Evolutionary conservation across 2,888 invertebrate genomes (phyloP).

Genomic region (Hyposoter dolosus): DNA sequence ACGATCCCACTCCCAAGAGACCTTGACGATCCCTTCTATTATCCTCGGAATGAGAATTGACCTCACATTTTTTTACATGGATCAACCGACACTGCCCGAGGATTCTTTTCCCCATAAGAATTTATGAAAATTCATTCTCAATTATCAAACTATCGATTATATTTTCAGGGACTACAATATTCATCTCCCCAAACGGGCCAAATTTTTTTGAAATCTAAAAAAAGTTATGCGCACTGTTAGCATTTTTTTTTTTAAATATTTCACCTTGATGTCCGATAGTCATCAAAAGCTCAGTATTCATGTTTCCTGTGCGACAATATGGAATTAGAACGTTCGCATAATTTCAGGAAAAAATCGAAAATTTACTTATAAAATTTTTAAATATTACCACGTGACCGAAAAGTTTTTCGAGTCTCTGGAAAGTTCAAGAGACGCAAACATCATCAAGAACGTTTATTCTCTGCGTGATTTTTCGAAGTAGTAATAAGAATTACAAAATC

Average conservation of each 20-base stretch:
- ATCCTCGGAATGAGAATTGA: background rate
- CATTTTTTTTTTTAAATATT: too few relatives aligned
- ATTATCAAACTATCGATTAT: background rate
- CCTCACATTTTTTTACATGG: background rate
- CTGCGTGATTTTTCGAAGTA: background rate
- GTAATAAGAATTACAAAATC: background rate
- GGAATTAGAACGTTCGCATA: too few relatives aligned
- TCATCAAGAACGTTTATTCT: background rate
- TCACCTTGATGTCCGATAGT: too few relatives aligned
- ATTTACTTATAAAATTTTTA: too few relatives aligned
- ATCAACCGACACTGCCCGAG: background rate
- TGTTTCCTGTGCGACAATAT: too few relatives aligned
- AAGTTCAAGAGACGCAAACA: background rate
- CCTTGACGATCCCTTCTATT: background rate
- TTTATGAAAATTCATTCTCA: background rate
- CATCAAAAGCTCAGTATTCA: too few relatives aligned
- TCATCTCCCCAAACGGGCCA: background rate
- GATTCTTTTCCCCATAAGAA: background rate
- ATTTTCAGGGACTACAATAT: background rate
- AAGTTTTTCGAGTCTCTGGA: too few relatives aligned
- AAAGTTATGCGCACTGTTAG: too few relatives aligned
- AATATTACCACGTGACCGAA: too few relatives aligned
- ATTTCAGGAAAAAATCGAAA: too few relatives aligned
- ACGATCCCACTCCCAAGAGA: conserved; percentile 16
- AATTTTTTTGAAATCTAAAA: too few relatives aligned